Evolutionary conservation across 2,797 vertebrate genomes (phyloP), one percentile per base, ranked within the genome.

Genomic region (Notamacropus eugenii): DNA sequence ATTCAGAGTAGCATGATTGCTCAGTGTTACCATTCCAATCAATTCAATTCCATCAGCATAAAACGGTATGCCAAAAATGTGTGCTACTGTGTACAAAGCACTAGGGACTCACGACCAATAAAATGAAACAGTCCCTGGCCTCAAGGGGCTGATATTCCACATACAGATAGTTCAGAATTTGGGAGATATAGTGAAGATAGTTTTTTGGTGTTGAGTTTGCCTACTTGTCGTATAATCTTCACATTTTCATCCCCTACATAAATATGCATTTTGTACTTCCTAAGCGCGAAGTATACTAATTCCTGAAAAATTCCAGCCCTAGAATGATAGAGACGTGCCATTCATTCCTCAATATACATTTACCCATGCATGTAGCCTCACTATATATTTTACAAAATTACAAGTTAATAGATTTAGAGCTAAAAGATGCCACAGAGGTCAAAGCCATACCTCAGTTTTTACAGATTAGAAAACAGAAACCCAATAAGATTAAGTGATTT

Each of bases 51-150:
- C n/a, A 3, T 74, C 34, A 93, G 74, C 8, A 92, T 62, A 24
- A 93, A 94, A 93, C 92, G 93, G 91, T 94, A 93, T 92, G 57
- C 5, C 55, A 19, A 93, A 94, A 93, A 93, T 92, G 92, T 94
- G 94, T 92, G 11, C 94, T 34, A 87, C 1, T 74, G 34, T 74
- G 62, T n/a, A 67, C 14, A 67, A 67, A n/a, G 14, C 5, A 19
- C 34, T 82, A 82, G 24, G 19, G 19, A 40, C 22, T 22, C n/a
- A 74, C 46, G 19, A 24, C 28, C 14, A 46, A 40, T 24, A 82
- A 46, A 82, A 74, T 74, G 67, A 74, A 40, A 74, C 16, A 74
- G n/a, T 82, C n/a, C 62, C 19, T 46, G 8, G 22, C 67, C 0
- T 82, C n/a, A 82, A 24, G 16, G 67, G 67, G n/a, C n/a, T 74